A percentile compares a stretch with the other conserved stretches of the same genome.
Conservation (phyloP, 2,797 vertebrate genomes). For the Calcarius lapponicus region DNA sequence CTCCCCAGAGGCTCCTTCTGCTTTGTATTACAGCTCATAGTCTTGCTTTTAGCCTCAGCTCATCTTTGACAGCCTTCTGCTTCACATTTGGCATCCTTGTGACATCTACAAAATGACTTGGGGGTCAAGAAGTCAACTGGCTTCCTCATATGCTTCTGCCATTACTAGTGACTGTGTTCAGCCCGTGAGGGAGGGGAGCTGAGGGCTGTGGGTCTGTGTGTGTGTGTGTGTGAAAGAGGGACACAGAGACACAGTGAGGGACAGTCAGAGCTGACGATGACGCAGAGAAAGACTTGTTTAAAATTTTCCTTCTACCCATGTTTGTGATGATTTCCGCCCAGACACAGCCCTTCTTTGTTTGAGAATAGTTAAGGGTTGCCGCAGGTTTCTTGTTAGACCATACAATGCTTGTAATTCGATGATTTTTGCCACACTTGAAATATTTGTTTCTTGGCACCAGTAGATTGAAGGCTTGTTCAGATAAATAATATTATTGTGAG, state of each 20-base stretch:
- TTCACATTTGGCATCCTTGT: constrained; percentile 84
- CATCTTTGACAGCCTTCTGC: constrained; percentile 84
- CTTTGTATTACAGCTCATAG: constrained; percentile 82
- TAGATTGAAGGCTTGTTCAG: neutral
- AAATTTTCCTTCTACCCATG: constrained; percentile 32
- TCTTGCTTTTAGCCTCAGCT: constrained; percentile 76
- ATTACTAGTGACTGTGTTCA: constrained; percentile 54
- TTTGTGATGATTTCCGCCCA: constrained; percentile 63
- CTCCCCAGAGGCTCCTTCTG: constrained; percentile 85
- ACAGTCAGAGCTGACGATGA: constrained; percentile 39
- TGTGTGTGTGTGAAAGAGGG: neutral
- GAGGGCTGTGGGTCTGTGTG: too few species aligned
- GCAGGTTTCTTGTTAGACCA: constrained; percentile 68
- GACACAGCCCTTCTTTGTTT: constrained; percentile 66
- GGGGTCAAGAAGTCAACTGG: constrained; percentile 80
- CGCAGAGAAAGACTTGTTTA: constrained; percentile 63
- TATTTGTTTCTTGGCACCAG: constrained; percentile 25
- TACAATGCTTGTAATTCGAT: constrained; percentile 66
- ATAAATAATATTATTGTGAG: neutral
- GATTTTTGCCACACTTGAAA: constrained; percentile 43
- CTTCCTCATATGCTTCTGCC: constrained; percentile 81
- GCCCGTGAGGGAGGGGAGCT: neutral
- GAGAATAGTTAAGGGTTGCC: constrained; percentile 41
- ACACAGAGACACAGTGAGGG: neutral
- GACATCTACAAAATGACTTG: constrained; percentile 82